These are phyloP conservation scores for Aleadryas rufinucha DNA, from an alignment of 2,113 vertebrate genomes.

Conservation along the genomic window DNA sequence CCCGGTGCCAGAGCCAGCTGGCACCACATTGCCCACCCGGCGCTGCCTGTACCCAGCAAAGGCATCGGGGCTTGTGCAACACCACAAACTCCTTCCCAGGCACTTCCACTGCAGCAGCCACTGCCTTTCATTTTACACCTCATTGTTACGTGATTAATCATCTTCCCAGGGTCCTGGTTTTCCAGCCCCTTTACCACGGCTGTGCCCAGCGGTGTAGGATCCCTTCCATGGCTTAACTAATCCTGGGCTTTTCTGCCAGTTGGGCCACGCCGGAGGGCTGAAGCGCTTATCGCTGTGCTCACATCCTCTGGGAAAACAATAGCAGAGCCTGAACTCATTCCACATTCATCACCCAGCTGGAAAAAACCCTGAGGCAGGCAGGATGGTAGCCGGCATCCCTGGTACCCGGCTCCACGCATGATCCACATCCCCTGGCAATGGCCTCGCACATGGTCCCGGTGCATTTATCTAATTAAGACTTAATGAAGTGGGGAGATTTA, in stretches of 20 bases:
- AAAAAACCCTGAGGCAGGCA: background rate
- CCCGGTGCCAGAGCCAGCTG: slow-evolving; percentile 10
- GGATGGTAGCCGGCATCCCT: background rate
- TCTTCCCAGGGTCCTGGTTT: background rate
- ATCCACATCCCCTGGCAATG: background rate
- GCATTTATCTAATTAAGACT: background rate
- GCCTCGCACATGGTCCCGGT: fast-evolving
- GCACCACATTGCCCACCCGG: background rate
- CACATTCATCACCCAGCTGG: background rate
- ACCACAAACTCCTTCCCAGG: background rate
- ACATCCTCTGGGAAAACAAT: background rate
- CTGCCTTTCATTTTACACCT: background rate
- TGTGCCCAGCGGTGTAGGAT: background rate
- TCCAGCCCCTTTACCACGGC: background rate
- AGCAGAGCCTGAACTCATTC: background rate
- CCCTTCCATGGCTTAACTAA: background rate
- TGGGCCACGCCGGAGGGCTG: background rate
- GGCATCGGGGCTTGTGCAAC: background rate
- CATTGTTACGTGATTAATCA: background rate
- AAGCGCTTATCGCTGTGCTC: background rate
- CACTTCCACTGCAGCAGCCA: background rate
- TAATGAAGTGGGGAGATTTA: background rate
- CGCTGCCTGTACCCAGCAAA: background rate
- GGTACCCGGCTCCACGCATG: fast-evolving
- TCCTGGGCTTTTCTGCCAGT: background rate